Evolutionary conservation across 2,113 vertebrate species (phyloP).

Genomic region (Eclectus roratus): DNA sequence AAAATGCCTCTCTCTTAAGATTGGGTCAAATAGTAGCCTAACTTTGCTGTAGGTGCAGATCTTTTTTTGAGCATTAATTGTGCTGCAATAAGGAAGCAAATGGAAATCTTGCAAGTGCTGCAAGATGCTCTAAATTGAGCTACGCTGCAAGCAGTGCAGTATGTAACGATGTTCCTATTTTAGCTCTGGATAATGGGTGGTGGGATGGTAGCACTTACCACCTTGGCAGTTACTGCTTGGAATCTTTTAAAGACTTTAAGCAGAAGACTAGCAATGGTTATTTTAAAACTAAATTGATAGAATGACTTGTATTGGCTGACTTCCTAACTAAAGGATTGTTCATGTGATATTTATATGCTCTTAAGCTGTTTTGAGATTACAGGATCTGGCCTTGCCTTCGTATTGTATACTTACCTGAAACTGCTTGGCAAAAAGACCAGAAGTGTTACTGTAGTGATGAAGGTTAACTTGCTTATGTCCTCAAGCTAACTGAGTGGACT

Average conservation of each 20-base stretch:
- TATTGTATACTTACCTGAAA: conserved; percentile 44
- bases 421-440: conserved; percentile 57
- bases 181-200: conserved; percentile 46
- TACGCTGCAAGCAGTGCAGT: conserved; percentile 69
- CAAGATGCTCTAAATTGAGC: conserved; percentile 19
- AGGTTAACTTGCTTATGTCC: conserved; percentile 60
- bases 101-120: conserved; percentile 30
- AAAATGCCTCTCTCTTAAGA: conserved; percentile 4
- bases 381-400: conserved; percentile 66
- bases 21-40: neutral
- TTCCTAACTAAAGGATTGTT: conserved; percentile 77
- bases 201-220: conserved; percentile 58
- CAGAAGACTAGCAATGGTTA: conserved; percentile 70
- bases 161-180: conserved; percentile 27
- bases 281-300: conserved; percentile 58
- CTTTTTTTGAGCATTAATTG: conserved; percentile 42
- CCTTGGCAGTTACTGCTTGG: conserved; percentile 64
- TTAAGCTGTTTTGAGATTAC: conserved; percentile 59
- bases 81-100: conserved; percentile 56
- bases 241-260: conserved; percentile 66
- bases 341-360: conserved; percentile 75
- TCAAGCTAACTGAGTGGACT: conserved; percentile 63
- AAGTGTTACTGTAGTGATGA: conserved; percentile 56
- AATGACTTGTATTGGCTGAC: conserved; percentile 76
- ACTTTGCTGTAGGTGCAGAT: conserved; percentile 26